These are phyloP conservation scores for Pammene fasciana DNA, from an alignment of 2,888 invertebrate species.

Conservation along the genomic window DNA sequence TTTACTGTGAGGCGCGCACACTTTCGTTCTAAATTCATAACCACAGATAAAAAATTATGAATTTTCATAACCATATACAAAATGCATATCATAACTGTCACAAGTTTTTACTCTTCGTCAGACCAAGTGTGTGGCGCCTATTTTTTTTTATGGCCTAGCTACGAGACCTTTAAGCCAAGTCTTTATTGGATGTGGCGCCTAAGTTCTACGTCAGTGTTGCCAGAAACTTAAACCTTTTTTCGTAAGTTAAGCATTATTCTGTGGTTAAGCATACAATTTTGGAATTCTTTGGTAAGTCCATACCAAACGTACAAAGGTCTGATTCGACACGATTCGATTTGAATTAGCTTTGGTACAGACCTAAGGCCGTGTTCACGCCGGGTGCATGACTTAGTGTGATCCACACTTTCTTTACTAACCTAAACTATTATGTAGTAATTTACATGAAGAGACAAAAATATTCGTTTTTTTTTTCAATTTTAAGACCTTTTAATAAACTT, in stretches of 20 bases:
- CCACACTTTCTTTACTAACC: slow-evolving; percentile 11
- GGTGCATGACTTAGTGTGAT: slow-evolving; percentile 21
- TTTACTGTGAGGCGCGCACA: too few relatives aligned
- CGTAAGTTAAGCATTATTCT: slow-evolving; percentile 48
- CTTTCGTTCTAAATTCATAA: too few relatives aligned
- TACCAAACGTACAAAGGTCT: slow-evolving; percentile 48
- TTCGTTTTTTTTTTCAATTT: neutral
- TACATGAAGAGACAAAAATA: slow-evolving; percentile 5
- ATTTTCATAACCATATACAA: too few relatives aligned
- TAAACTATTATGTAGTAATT: slow-evolving; percentile 10
- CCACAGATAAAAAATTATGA: too few relatives aligned
- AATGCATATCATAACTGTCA: too few relatives aligned
- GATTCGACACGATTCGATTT: slow-evolving; percentile 12
- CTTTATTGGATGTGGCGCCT: too few relatives aligned
- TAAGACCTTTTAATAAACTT: too few relatives aligned
- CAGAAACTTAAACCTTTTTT: neutral
- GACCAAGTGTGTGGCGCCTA: too few relatives aligned
- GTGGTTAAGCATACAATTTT: slow-evolving; percentile 51
- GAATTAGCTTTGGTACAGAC: slow-evolving; percentile 10
- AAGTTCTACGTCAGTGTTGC: neutral
- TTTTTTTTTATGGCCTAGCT: too few relatives aligned
- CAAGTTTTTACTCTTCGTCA: too few relatives aligned
- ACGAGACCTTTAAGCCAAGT: too few relatives aligned
- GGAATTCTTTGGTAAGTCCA: slow-evolving; percentile 62
- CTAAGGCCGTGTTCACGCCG: slow-evolving; percentile 19